Evolutionary conservation across 23 tunicate genomes (phyloP).

Genomic region (Phallusia fumigata): DNA sequence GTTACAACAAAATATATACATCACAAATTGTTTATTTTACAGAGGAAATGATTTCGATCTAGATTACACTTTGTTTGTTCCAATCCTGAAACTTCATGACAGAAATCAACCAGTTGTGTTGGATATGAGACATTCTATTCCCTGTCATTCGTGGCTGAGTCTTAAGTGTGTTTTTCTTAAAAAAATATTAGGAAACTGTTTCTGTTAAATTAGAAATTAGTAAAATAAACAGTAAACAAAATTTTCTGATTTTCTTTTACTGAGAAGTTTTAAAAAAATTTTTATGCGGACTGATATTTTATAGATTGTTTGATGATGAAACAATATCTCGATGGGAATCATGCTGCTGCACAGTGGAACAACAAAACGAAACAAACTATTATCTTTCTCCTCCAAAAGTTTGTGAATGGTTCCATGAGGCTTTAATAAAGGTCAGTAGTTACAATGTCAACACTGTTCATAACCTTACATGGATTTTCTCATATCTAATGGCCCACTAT

Average conservation of each 20-base stretch:
- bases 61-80: constrained; percentile 96
- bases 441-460: too few species aligned
- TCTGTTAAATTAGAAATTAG: too few species aligned
- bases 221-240: too few species aligned
- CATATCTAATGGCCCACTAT: too few species aligned
- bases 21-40: not conserved
- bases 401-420: constrained; percentile 87
- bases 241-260: too few species aligned
- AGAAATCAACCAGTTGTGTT: constrained; percentile 86
- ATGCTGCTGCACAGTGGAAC: constrained; percentile 70
- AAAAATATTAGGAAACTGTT: too few species aligned
- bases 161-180: constrained; percentile 69
- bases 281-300: too few species aligned
- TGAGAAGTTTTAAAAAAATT: not conserved
- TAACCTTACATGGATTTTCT: too few species aligned
- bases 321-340: constrained; percentile 82
- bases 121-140: constrained; percentile 93
- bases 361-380: constrained; percentile 52
- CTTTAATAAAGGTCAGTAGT: constrained; percentile 57
- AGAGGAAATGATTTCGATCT: constrained; percentile 96
- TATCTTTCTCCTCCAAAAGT: constrained; percentile 90
- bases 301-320: constrained; percentile 82
- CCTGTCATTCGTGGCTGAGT: constrained; percentile 95
- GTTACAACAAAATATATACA: too few species aligned
- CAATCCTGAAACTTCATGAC: constrained; percentile 80